phyloP scores from a whole-genome alignment of 1,140 invertebrate species.

The Danaus melanippus region DNA sequence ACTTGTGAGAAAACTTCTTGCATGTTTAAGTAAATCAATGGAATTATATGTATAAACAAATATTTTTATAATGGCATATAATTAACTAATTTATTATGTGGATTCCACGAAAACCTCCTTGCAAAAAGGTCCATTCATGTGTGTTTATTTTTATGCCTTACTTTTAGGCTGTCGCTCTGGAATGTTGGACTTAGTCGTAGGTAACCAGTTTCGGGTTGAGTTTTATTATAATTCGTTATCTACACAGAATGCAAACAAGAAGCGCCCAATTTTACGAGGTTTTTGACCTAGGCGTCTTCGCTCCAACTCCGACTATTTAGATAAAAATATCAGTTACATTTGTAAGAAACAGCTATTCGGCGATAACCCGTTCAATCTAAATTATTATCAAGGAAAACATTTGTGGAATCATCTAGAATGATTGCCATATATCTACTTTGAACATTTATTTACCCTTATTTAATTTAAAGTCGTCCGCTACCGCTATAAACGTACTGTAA shows the following conservation, averaged over 20 bases:
- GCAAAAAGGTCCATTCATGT: slow-evolving; percentile 6
- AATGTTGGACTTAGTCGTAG: slow-evolving; percentile 17
- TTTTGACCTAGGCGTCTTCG: slow-evolving; percentile 52
- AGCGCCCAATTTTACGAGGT: slow-evolving; percentile 48
- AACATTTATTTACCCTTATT: no score
- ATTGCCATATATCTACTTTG: no score
- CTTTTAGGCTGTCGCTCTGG: slow-evolving; percentile 15
- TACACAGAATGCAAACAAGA: slow-evolving; percentile 28
- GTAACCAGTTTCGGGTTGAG: slow-evolving; percentile 25
- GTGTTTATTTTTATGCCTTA: slow-evolving; percentile 15
- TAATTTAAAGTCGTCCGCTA: no score
- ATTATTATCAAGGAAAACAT: no score
- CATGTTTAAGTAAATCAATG: no score
- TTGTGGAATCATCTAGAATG: no score
- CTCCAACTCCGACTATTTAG: slow-evolving; percentile 30
- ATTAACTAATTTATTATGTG: no score
- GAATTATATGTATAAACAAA: no score
- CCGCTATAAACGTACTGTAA: no score
- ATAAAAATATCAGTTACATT: slow-evolving; percentile 42
- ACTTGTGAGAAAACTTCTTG: no score
- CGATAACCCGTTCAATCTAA: slow-evolving; percentile 20
- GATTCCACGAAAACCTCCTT: slow-evolving; percentile 2
- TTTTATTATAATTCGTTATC: slow-evolving; percentile 27
- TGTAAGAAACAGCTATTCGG: slow-evolving; percentile 26
- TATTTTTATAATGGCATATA: no score